phyloP scores from a whole-genome alignment of 2,797 vertebrate genomes.

The Sphenopsis melanotis region DNA sequence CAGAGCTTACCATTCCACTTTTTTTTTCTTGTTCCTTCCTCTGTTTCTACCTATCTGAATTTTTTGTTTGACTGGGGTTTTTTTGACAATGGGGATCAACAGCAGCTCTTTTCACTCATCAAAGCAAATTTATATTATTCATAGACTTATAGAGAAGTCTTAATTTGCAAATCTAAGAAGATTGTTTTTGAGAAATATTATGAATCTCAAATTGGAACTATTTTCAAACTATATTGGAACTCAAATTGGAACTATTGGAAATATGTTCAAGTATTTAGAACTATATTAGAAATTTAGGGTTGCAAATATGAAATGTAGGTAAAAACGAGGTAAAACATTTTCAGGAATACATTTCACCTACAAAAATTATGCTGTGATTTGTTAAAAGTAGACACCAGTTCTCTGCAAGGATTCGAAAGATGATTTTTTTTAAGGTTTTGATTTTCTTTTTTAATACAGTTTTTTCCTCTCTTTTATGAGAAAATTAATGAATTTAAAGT shows the following conservation, averaged over 20 bases:
- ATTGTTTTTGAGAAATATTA: neutral
- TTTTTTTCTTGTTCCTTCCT: neutral
- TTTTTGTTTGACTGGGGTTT: neutral
- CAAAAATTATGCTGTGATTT: neutral
- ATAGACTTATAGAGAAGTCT: neutral
- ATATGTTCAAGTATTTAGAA: neutral
- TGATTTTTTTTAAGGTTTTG: neutral
- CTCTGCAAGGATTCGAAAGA: neutral
- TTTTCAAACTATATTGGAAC: neutral
- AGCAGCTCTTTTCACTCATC: neutral
- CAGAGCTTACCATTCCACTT: neutral
- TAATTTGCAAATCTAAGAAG: neutral
- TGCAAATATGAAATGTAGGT: neutral
- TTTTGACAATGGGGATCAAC: neutral
- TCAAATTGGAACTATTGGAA: neutral
- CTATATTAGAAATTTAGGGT: neutral
- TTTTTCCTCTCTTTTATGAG: neutral
- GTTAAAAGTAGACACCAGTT: neutral
- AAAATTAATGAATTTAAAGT: neutral
- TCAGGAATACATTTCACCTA: neutral
- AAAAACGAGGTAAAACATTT: neutral
- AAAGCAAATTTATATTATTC: neutral
- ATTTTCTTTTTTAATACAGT: neutral
- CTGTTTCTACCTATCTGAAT: neutral
- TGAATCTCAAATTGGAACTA: neutral